A percentile compares a stretch with the other conserved stretches of the same genome.
Evolutionary conservation across 2,797 vertebrate genomes (phyloP).

Genomic region (Holocentrus rufus): DNA sequence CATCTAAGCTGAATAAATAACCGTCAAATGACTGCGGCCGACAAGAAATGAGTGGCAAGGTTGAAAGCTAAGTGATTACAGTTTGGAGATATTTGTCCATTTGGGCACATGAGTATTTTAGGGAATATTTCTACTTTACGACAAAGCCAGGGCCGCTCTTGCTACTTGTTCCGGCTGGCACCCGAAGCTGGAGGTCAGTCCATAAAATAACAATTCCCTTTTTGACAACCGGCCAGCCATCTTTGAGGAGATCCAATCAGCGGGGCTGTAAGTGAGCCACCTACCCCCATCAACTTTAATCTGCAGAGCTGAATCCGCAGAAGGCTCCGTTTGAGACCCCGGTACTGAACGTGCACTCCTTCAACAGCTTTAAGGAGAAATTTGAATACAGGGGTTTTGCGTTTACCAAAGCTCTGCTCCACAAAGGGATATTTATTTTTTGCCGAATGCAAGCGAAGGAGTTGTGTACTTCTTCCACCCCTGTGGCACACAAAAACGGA

Average conservation of each 20-base stretch:
- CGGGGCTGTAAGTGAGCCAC: neutral
- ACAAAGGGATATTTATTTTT: neutral
- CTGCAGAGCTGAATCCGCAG: constrained; percentile 1
- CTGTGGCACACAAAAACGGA: neutral
- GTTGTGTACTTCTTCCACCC: neutral
- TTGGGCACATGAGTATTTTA: neutral
- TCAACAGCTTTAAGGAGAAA: neutral
- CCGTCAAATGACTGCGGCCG: neutral
- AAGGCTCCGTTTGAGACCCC: neutral
- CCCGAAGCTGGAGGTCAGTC: neutral
- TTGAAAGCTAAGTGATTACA: neutral
- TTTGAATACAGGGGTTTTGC: neutral
- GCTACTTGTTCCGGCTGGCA: neutral
- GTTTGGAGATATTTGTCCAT: neutral
- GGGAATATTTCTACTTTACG: neutral
- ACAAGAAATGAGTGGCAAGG: neutral
- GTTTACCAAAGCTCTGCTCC: neutral
- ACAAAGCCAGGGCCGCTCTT: neutral
- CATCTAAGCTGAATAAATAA: neutral
- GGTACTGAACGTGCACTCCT: constrained; percentile 2
- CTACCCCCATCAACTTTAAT: neutral
- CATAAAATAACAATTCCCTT: neutral
- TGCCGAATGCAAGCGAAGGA: neutral
- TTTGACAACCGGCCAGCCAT: neutral
- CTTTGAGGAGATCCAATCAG: constrained; percentile 4